Conservation (phyloP, 2,888 invertebrate species). For the Eubasilissa splendida region DNA sequence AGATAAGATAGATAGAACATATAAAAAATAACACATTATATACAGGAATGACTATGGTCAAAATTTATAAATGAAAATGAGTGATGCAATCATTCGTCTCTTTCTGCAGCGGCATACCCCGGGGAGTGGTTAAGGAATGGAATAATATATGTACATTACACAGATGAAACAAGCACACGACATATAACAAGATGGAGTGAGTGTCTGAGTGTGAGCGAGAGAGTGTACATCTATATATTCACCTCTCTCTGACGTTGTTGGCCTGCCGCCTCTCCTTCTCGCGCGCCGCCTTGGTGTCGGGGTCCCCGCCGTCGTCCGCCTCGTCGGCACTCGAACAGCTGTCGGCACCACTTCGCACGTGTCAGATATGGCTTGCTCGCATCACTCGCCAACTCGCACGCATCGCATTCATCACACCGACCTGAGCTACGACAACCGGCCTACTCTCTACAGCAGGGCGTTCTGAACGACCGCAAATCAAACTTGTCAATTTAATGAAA, state of each 20-base stretch:
- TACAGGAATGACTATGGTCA: too few relatives aligned
- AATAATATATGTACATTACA: too few relatives aligned
- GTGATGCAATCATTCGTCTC: too few relatives aligned
- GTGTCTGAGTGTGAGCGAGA: conserved; percentile 12
- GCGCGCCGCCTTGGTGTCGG: conserved; percentile 92
- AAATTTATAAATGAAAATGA: too few relatives aligned
- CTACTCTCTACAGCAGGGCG: too few relatives aligned
- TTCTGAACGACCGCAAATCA: not conserved
- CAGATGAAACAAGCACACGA: too few relatives aligned
- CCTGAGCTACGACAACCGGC: too few relatives aligned
- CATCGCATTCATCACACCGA: conserved; percentile 9
- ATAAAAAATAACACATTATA: not conserved
- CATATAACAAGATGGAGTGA: not conserved
- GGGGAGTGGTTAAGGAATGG: too few relatives aligned
- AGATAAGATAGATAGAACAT: not conserved
- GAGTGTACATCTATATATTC: conserved; percentile 65
- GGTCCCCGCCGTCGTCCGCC: conserved; percentile 83
- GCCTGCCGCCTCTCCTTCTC: conserved; percentile 96
- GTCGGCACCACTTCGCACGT: conserved; percentile 57
- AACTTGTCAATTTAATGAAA: not conserved
- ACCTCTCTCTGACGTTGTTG: conserved; percentile 98
- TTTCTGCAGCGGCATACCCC: too few relatives aligned
- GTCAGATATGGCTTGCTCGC: conserved; percentile 13
- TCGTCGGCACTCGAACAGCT: conserved; percentile 90
- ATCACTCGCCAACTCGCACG: conserved; percentile 40